Conservation (phyloP, 1,140 invertebrate species). For the Thaumetopoea pityocampa region DNA sequence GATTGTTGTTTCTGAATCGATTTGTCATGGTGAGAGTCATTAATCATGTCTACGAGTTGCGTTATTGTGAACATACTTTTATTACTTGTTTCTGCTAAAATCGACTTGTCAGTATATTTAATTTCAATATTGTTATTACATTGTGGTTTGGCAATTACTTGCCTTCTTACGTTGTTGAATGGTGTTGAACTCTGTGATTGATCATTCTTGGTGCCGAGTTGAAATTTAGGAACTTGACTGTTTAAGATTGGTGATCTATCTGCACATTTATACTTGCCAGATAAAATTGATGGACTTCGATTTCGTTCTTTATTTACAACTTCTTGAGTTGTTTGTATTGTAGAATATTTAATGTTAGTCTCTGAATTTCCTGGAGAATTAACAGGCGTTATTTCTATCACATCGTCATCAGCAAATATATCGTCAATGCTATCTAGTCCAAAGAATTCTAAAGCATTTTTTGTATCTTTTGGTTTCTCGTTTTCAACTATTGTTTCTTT, state of each 20-base stretch:
- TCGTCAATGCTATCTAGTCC: conserved; percentile 62
- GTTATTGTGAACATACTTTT: conserved; percentile 62
- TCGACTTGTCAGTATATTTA: conserved; percentile 6
- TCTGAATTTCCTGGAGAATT: too few relatives aligned
- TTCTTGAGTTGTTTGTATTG: conserved; percentile 2
- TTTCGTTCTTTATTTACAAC: conserved; percentile 8
- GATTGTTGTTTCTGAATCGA: too few relatives aligned
- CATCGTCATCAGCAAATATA: conserved; percentile 65
- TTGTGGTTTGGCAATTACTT: conserved; percentile 5
- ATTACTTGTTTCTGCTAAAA: conserved; percentile 22
- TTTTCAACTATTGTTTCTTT: too few relatives aligned
- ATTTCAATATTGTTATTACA: conserved; percentile 1
- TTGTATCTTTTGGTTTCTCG: too few relatives aligned
- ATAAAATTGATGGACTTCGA: conserved; percentile 56
- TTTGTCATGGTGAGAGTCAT: conserved; percentile 28
- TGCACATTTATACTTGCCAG: conserved; percentile 28
- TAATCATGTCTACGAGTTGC: conserved; percentile 58
- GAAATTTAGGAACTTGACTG: conserved; percentile 40
- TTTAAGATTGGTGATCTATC: conserved; percentile 49
- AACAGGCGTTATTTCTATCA: too few relatives aligned
- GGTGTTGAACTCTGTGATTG: conserved; percentile 31
- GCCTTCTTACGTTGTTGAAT: conserved; percentile 3
- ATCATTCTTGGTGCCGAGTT: conserved; percentile 36
- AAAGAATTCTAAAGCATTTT: conserved; percentile 34
- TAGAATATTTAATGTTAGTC: neutral